phyloP scores from a whole-genome alignment of 1,140 invertebrate species.

The Drosophila tsacasi region DNA sequence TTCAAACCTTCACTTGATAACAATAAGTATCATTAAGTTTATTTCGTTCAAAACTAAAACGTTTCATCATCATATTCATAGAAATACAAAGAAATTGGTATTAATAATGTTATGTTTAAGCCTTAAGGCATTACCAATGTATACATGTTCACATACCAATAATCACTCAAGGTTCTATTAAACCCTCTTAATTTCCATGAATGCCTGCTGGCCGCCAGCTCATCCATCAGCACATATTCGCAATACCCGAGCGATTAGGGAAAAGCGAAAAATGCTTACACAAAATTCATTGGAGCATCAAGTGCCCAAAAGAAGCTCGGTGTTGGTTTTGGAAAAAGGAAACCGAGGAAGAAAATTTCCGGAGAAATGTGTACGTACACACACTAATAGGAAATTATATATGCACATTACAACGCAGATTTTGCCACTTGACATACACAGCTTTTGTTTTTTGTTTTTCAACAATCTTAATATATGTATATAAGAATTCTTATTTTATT shows the following conservation, averaged over 20 bases:
- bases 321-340: not conserved
- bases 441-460: constrained; percentile 20
- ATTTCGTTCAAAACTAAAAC: not conserved
- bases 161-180: constrained; percentile 1
- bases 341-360: constrained; percentile 30
- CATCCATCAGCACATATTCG: constrained; percentile 30
- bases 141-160: not conserved
- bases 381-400: constrained; percentile 69
- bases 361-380: constrained; percentile 15
- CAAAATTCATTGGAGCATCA: constrained; percentile 73
- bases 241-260: constrained; percentile 32
- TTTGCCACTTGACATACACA: constrained; percentile 66
- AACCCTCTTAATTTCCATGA: not conserved
- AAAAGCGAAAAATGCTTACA: constrained; percentile 54
- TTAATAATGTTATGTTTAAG: not conserved
- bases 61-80: not conserved
- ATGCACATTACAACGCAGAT: constrained; percentile 80
- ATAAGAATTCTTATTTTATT: not conserved
- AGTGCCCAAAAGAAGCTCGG: constrained; percentile 24
- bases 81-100: not conserved
- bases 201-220: not conserved
- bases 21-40: no score
- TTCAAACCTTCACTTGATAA: not conserved
- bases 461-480: not conserved
- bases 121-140: not conserved